Evolutionary conservation across 2,797 vertebrate genomes (phyloP).

Genomic region (Tangara arthus): DNA sequence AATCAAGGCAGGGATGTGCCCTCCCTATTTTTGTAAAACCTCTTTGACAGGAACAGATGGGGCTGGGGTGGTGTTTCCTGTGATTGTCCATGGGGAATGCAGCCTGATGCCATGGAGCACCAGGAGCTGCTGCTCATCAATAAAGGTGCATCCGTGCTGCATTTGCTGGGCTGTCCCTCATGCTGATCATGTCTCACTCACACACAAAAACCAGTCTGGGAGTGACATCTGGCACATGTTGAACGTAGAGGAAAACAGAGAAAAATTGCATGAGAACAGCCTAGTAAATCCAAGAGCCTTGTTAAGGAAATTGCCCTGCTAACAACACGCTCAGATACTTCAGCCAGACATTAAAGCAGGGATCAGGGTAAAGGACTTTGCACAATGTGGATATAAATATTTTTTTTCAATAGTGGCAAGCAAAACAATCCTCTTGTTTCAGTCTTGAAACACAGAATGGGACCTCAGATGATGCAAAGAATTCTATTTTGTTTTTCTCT

Average conservation of each 20-base stretch:
- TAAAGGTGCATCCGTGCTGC: neutral
- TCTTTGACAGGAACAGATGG: neutral
- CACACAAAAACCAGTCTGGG: neutral
- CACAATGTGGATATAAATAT: neutral
- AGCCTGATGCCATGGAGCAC: neutral
- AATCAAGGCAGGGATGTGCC: neutral
- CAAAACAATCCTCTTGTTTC: neutral
- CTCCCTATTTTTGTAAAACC: neutral
- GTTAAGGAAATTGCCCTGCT: neutral
- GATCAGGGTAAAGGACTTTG: neutral
- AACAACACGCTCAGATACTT: neutral
- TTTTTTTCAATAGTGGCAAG: neutral
- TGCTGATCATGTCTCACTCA: neutral
- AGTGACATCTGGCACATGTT: conserved; percentile 24
- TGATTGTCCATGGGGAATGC: neutral
- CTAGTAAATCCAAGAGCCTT: neutral
- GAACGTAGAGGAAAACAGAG: neutral
- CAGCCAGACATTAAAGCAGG: neutral
- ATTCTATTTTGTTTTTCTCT: neutral
- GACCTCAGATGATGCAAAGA: neutral
- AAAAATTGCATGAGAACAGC: neutral
- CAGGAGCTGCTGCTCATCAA: conserved; percentile 19
- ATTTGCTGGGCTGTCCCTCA: neutral
- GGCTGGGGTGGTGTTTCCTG: neutral
- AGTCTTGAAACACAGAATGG: neutral